Evolutionary conservation across 1,140 invertebrate species (phyloP), one percentile per base, ranked within the genome.

Genomic region (Hirudo medicinalis): DNA sequence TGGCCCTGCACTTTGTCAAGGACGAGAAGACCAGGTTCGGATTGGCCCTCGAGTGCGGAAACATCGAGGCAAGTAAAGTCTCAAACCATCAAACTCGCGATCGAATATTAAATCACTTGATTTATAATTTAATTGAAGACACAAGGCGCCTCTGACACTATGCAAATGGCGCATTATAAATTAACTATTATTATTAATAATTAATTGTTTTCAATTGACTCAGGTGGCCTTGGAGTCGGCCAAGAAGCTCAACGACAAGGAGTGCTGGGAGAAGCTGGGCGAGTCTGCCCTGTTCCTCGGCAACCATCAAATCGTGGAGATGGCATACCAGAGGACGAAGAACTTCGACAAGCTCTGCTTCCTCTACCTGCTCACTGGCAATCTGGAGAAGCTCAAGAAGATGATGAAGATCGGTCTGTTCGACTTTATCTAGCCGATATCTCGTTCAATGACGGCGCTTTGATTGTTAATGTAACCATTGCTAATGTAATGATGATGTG

Each of bases 1-100:
- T 99, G n/a, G 97, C 97, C 0, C 83, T 99, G 13, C 95, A 99
- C 81, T 99, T 99, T 84, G 97, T 99, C 0, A 99, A 99, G 82
- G 96, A 99, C 80, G 92, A 98, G 75, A 97, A 96, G 78, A 99
- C 96, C 0, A 86, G 95, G 60, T 95, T 99, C 81, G 90, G 91
- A 3, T 81, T 99, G 68, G 96, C 97, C 0, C 81, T 99, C 17
- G 95, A 99, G 83, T 99, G 97, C 83, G 94, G 94, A 13, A 98
- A 99, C 81, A 95, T 99, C 78, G 94, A 99, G 80, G 92, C 96
- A 55, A 90, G 90, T 0, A n/a, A n/a, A n/a, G n/a, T n/a, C n/a
- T n/a, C n/a, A n/a, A n/a, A n/a, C n/a, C n/a, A n/a, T n/a, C n/a
- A n/a, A n/a, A n/a, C n/a, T n/a, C n/a, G n/a, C n/a, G n/a, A n/a